phyloP scores from a whole-genome alignment of 2,888 invertebrate genomes.

The Drosophila subquinaria region DNA sequence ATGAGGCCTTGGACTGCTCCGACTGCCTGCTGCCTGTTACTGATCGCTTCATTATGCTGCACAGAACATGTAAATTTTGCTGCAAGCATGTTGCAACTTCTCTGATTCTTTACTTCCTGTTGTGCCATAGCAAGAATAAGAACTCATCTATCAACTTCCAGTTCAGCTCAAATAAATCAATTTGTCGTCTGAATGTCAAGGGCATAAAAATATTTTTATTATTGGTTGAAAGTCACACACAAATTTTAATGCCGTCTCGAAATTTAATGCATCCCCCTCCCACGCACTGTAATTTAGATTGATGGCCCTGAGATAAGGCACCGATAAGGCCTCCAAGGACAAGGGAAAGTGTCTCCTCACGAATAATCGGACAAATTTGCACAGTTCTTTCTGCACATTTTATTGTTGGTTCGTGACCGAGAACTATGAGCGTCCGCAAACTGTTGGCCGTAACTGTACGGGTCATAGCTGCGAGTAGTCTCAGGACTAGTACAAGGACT shows the following conservation, averaged over 20 bases:
- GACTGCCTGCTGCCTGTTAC: constrained; percentile 38
- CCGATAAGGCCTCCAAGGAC: constrained; percentile 37
- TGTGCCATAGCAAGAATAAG: constrained; percentile 48
- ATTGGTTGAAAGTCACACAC: constrained; percentile 30
- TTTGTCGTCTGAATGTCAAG: constrained; percentile 60
- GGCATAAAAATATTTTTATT: constrained; percentile 60
- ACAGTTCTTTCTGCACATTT: constrained; percentile 51
- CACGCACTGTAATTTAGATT: constrained; percentile 68
- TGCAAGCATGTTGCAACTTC: constrained; percentile 36
- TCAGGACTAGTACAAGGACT: constrained; percentile 11
- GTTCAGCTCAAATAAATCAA: constrained; percentile 67
- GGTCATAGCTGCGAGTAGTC: constrained; percentile 4
- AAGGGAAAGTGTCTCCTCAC: constrained; percentile 53
- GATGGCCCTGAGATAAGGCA: constrained; percentile 49
- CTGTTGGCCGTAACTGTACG: constrained; percentile 11
- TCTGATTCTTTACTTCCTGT: constrained; percentile 58
- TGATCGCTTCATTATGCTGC: constrained; percentile 80
- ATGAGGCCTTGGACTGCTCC: constrained; percentile 36
- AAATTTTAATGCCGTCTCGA: constrained; percentile 19
- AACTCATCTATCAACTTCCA: constrained; percentile 11
- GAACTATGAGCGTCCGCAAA: constrained; percentile 27
- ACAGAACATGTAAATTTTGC: constrained; percentile 73
- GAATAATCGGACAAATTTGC: constrained; percentile 34
- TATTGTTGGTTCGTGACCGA: constrained; percentile 66
- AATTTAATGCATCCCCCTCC: constrained; percentile 40